These are phyloP conservation scores for Caiman crocodilus DNA, from an alignment of 2,797 vertebrate genomes.

Conservation along the genomic window DNA sequence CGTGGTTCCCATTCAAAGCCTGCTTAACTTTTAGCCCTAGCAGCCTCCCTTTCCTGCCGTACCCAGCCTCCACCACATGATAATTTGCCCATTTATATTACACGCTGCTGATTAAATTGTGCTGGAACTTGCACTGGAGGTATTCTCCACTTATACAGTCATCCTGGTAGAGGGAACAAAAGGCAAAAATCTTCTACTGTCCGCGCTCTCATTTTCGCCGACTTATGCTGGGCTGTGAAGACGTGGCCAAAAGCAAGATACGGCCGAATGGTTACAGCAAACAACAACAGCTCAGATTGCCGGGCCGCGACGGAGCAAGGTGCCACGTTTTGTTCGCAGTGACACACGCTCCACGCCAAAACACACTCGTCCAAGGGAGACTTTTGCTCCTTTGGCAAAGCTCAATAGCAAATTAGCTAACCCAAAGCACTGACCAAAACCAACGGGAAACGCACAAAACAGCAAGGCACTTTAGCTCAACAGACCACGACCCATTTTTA, in stretches of 20 bases:
- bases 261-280: background rate
- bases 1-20: background rate
- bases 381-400: no score
- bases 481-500: rapidly evolving
- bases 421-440: background rate
- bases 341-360: background rate
- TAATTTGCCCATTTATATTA: no score
- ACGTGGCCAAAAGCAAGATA: background rate
- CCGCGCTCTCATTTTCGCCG: background rate
- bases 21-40: background rate
- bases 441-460: rapidly evolving
- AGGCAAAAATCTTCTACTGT: background rate
- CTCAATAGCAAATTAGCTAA: no score
- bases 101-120: background rate
- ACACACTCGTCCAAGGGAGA: no score
- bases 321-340: background rate
- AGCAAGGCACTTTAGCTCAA: rapidly evolving
- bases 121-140: background rate
- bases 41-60: background rate
- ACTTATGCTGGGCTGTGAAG: background rate
- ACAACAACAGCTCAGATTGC: background rate
- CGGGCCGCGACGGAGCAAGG: background rate
- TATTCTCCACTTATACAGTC: background rate
- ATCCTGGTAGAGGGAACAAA: background rate
- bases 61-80: background rate